Evolutionary conservation across 2,113 vertebrate species (phyloP), one percentile per base, ranked within the genome.

Genomic region (Eurypyga helias): DNA sequence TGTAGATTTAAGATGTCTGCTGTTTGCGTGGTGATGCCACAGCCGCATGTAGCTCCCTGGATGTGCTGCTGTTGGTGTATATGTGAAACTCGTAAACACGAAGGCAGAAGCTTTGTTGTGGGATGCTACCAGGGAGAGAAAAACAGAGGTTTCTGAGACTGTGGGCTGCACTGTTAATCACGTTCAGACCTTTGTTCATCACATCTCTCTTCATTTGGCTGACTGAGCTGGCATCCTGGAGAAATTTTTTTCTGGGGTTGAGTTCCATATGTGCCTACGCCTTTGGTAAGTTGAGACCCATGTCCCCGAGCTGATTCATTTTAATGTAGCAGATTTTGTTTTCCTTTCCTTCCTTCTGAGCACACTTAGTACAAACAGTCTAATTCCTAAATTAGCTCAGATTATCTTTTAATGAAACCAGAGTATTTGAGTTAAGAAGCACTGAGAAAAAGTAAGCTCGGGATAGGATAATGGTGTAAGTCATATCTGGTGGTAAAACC

Each of bases 261-360:
- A 89, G 78, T 87, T 97, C 96, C 93, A 84, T 96, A 91, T 96
- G 96, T 96, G 96, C 86, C 92, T 97, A 85, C 58, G 94, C 94
- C 80, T 96, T 87, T 76, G 81, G 41, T 87, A 94, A 94, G 87
- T 89, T 91, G 54, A 89, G 89, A 88, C 93, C 77, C 33, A 4
- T 87, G 91, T 96, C 95, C 93, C 58, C 17, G 48, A 19, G 93
- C 81, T 93, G 89, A 96, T 95, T 97, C 95, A 96, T 94, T 91
- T 85, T 70, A 89, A 6, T 62, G 57, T 49, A 87, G 93, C 96
- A 96, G 97, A 96, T 97, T 96, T 92, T 95, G 94, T 97, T 97
- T 95, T 83, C 84, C 70, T 94, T 96, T 72, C 81, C 65, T 95
- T 94, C 78, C 89, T 87, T 92, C 89, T 89, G 73, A 96, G 87